Base-by-base conservation (phyloP, 2,797 vertebrate genomes). In the Steatocranus sp. region DNA sequence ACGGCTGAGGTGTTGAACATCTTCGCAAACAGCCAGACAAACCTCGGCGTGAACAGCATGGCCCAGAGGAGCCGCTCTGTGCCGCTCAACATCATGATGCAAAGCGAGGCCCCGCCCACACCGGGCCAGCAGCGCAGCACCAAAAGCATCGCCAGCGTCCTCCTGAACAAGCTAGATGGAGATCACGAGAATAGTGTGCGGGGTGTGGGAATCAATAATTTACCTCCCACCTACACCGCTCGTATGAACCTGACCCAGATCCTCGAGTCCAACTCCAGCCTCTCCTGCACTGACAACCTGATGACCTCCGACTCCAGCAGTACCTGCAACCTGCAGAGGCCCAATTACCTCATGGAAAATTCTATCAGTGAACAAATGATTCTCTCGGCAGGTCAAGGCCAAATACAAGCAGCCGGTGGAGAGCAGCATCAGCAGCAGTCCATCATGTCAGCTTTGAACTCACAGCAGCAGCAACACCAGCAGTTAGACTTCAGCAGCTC, bases 181-280 rank as follows among this genome's bases (percentile, higher is more conserved):
- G 97, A 98, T 85, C 96, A 95, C 0, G 97, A 98, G 46, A 97
- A 98, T 79, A 94, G 96, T 3, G 91, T 97, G 81, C 96, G 97
- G 81, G 98, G 98, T 83, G 93, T 99, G 87, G 98, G 98, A 88
- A 95, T 98, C 78, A 99, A 98, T 92, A 97, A 97, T 91, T 87
- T 98, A 92, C 96, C 98, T 79, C 97, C 98, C 78, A 97, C 97
- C 95, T 99, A 99, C 89, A 98, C 97, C 14, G 98, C 98, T 80
- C 96, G 98, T 82, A 98, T 99, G 97, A 99, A 99, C 96, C 98
- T 99, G 93, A 98, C 98, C 49, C 98, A 99, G 93, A 98, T 99
- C 93, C 96, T 99, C 15, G 98, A 99, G 95, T 97, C 97, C 15
- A 90, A 90, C 41, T 75, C 97, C 0, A 87, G 91, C 93, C 97